Evolutionary conservation across 2,888 invertebrate genomes (phyloP), one percentile per base, ranked within the genome.

Genomic region (Lepidocyrtoides sp.): DNA sequence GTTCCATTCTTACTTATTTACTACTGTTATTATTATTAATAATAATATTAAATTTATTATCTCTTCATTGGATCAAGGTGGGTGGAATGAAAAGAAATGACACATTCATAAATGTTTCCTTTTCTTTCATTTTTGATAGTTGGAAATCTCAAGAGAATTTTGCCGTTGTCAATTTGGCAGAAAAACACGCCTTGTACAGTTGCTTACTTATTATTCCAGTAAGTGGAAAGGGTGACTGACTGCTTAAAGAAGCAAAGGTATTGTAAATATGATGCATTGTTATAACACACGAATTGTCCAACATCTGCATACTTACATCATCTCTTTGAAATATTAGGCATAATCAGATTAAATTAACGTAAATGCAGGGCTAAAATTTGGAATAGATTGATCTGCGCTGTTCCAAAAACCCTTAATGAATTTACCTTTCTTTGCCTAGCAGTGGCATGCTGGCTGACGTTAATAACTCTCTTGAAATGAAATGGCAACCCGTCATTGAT

Each of bases 71-170:
- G 36, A 81, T 81, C 60, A 81, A 81, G 81, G 81, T 81, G 41
- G 81, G 81, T 81, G 81, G 60, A 23, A 81, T 81, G 81, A 60
- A 81, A 60, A 20, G 36, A 12, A 10, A 17, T 36, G 36, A 12
- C 20, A 17, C 41, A 23, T 79, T 23, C 12, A 51, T 0, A 29
- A 26, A 36, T 44, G 23, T 77, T 81, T 81, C 10, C 23, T 36
- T 36, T 75, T 14, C 32, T 81, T n/a, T 20, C 29, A 10, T 26
- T 48, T 51, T 48, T 75, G 3, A 36, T 12, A 26, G 17, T 12
- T 75, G 29, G 29, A 77, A 51, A 2, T 81, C 81, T 81, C 81
- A 10, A 20, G 81, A 77, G 77, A 69, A 66, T 66, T 32, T 14
- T 32, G 8, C 66, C 2, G 4, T 5, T 63, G 32, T 14, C 69